Evolutionary conservation across 2,888 invertebrate species (phyloP).

Genomic region (Synergus laeviventris): DNA sequence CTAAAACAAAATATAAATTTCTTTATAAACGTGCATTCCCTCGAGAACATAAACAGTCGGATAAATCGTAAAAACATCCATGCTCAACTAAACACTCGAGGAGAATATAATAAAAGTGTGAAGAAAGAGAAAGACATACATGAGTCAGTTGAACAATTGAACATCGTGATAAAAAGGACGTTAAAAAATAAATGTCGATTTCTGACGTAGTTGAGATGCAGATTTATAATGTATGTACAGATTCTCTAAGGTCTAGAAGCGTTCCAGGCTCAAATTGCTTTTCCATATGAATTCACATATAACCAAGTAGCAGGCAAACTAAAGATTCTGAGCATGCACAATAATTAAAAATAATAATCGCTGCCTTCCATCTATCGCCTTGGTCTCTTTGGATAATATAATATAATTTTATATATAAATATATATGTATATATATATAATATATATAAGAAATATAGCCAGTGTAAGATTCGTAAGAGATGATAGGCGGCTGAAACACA

Average conservation of each 20-base stretch:
- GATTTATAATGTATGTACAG: slow-evolving; percentile 23
- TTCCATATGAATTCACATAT: slow-evolving; percentile 27
- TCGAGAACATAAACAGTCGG: slow-evolving; percentile 19
- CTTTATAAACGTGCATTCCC: neutral
- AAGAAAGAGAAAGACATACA: slow-evolving; percentile 27
- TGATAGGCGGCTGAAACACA: slow-evolving; percentile 49
- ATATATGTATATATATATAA: neutral
- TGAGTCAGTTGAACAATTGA: slow-evolving; percentile 1
- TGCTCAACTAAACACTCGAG: slow-evolving; percentile 37
- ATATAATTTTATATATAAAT: neutral
- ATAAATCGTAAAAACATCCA: slow-evolving; percentile 34
- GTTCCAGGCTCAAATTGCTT: slow-evolving; percentile 39
- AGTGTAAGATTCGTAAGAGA: slow-evolving; percentile 22
- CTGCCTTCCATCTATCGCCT: slow-evolving; percentile 29
- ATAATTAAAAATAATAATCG: neutral
- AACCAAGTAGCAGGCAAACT: slow-evolving; percentile 38
- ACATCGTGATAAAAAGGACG: neutral
- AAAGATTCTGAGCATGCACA: slow-evolving; percentile 28
- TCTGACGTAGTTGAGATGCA: slow-evolving; percentile 22
- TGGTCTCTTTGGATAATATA: neutral
- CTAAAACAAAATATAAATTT: neutral
- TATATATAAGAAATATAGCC: slow-evolving; percentile 27
- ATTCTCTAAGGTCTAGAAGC: slow-evolving; percentile 33
- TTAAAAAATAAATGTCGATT: slow-evolving; percentile 7
- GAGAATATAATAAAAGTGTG: slow-evolving; percentile 26